phyloP scores from a whole-genome alignment of 2,113 vertebrate genomes.

The Dasyurus viverrinus region DNA sequence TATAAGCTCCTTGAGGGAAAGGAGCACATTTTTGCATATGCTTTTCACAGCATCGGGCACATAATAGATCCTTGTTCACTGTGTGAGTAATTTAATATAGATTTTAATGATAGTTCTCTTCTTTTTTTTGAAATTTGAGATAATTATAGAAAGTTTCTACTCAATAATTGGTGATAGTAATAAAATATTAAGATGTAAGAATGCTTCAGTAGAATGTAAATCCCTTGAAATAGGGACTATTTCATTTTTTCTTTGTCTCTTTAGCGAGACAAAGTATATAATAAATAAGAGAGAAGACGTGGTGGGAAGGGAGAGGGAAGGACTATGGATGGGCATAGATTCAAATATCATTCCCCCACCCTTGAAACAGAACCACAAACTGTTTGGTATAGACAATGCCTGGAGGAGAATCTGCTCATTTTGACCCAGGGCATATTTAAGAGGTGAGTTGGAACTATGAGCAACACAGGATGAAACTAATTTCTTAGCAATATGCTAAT shows the following conservation, averaged over 20 bases:
- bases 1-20: not conserved
- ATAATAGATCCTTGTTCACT: not conserved
- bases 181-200: not conserved
- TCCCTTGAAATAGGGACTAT: not conserved
- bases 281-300: not conserved
- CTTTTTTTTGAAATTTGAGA: not conserved
- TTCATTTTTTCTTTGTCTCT: not conserved
- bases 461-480: constrained; percentile 21
- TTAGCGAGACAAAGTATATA: not conserved
- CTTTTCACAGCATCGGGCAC: not conserved
- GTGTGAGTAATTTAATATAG: not conserved
- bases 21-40: not conserved
- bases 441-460: not conserved
- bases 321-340: not conserved
- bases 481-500: constrained; percentile 11
- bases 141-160: not conserved
- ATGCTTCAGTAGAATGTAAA: not conserved
- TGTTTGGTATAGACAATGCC: not conserved
- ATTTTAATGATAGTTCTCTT: not conserved
- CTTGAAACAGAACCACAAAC: not conserved
- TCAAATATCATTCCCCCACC: not conserved
- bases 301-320: no score
- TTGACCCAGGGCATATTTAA: not conserved
- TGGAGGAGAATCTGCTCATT: not conserved
- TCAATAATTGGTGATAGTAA: not conserved